Conservation (phyloP, 1,140 invertebrate genomes). For the Musca domestica region DNA sequence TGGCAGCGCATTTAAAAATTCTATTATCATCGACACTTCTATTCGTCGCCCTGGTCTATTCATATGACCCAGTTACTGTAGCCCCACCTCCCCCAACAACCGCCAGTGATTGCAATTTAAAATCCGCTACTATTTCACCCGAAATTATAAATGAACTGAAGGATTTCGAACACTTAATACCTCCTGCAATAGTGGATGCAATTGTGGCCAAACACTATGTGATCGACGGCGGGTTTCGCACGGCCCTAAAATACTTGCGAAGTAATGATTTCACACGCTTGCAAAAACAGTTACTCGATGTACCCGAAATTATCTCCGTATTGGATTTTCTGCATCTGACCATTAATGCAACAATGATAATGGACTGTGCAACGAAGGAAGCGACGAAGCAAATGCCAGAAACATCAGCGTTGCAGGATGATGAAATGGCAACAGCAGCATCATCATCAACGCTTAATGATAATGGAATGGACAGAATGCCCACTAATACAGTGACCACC, state of each 20-base stretch:
- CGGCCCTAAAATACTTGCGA: constrained; percentile 38
- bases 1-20: neutral
- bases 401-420: neutral
- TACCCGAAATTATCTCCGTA: constrained; percentile 42
- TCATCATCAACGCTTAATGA: neutral
- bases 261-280: constrained; percentile 38
- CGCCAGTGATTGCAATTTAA: neutral
- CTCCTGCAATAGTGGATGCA: constrained; percentile 34
- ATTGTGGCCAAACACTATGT: constrained; percentile 43
- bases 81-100: neutral
- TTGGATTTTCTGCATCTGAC: constrained; percentile 44
- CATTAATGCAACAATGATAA: constrained; percentile 25
- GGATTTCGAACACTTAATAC: constrained; percentile 40
- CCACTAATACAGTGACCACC: constrained; percentile 5
- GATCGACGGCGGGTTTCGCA: constrained; percentile 41
- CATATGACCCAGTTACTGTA: neutral
- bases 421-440: neutral
- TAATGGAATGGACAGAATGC: constrained; percentile 12
- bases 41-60: neutral
- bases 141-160: constrained; percentile 39
- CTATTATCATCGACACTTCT: no score
- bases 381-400: neutral
- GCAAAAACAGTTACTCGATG: constrained; percentile 29
- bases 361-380: neutral
- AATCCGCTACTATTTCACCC: constrained; percentile 31